Evolutionary conservation across 1,140 invertebrate species (phyloP), one percentile per base, ranked within the genome.

Genomic region (Chrysopa pallens): DNA sequence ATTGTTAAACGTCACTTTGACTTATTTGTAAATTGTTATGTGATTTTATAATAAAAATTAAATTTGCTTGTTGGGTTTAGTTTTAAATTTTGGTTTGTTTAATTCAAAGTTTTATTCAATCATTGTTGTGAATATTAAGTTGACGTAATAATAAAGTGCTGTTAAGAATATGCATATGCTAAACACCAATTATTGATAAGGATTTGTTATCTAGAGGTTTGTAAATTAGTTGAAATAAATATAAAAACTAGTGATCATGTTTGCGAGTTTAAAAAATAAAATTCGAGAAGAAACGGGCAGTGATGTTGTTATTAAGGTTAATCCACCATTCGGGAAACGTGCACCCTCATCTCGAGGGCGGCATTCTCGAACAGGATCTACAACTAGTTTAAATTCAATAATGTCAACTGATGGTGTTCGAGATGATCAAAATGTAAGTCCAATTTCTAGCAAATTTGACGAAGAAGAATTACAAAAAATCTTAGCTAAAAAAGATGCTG

Each of bases 241-340:
- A 23, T 2, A 23, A 23, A 23, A 23, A 23, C 17, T 23, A 33
- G 31, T 33, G 31, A 53, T 45, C 50, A 78, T 78, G 74, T 77
- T 78, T 53, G 64, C 73, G 9, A 72, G 70, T 46, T 55, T 78
- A 49, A 81, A 80, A 55, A 80, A 79, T 54, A 80, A 80, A 61
- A 80, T 81, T 51, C 69, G 72, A 43, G 77, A 80, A 54, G 78
- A 80, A 62, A 80, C 78, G 27, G 78, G 78, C 37, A 76, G 68
- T 55, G 77, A 81, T 54, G 62, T 80, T 35, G 59, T 59, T 29
- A 52, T 61, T 13, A 59, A 61, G 51, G 55, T 57, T 23, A 60
- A 56, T n/a, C 39, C 60, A 2, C 50, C 62, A 7, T 64, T 69
- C n/a, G 55, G 59, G 35, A 63, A 63, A 57, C 65, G 68, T 51